Evolutionary conservation across 1,140 invertebrate genomes (phyloP).

Genomic region (Lysiphlebus fabarum): DNA sequence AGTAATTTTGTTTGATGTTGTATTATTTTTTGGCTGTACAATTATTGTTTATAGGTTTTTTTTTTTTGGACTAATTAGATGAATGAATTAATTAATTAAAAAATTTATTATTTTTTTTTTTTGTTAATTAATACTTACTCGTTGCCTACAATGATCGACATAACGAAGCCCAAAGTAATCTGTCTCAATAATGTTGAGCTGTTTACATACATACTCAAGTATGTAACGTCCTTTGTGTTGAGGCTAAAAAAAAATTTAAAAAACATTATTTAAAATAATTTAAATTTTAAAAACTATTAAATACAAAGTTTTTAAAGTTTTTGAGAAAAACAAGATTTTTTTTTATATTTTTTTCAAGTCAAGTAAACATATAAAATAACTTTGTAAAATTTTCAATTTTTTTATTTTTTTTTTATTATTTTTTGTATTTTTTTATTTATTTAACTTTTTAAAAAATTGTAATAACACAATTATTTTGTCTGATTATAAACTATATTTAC

Average conservation of each 20-base stretch:
- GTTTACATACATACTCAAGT: constrained; percentile 89
- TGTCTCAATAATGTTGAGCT: constrained; percentile 90
- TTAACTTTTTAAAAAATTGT: too few species aligned
- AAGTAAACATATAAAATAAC: too few species aligned
- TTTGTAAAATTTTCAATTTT: too few species aligned
- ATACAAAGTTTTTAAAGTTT: too few species aligned
- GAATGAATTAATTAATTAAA: neutral
- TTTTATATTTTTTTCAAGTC: too few species aligned
- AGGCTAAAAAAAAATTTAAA: constrained; percentile 63
- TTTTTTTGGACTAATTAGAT: neutral
- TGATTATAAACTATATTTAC: too few species aligned
- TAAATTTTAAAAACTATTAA: constrained; percentile 9
- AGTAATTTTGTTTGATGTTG: too few species aligned
- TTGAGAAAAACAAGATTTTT: too few species aligned
- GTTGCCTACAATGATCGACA: constrained; percentile 87
- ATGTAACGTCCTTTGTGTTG: constrained; percentile 91
- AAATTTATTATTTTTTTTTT: neutral
- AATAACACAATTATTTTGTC: too few species aligned
- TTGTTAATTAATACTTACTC: constrained; percentile 62
- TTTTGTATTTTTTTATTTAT: too few species aligned
- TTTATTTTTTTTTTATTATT: too few species aligned
- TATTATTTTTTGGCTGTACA: too few species aligned
- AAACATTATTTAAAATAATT: constrained; percentile 5
- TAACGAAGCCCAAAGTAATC: constrained; percentile 96
- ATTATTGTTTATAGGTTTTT: neutral